These are phyloP conservation scores for Neosilurus hyrtlii DNA, from an alignment of 2,797 vertebrate genomes.

Conservation along the genomic window DNA sequence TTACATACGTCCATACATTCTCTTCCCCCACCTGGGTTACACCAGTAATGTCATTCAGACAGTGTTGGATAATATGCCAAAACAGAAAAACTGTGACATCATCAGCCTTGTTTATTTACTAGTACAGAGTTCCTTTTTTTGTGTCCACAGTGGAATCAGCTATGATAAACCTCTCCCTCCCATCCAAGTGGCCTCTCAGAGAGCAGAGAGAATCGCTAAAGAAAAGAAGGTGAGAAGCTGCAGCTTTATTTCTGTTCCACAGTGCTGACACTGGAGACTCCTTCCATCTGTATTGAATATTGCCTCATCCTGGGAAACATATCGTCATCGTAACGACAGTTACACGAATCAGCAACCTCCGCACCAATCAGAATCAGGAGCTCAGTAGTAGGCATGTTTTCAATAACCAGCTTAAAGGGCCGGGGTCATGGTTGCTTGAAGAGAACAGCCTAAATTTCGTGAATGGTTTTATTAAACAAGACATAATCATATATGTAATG, in stretches of 20 bases:
- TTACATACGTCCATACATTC: too few species aligned
- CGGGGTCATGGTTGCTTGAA: too few species aligned
- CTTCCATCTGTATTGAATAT: too few species aligned
- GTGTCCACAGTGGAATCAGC: slow-evolving; percentile 80
- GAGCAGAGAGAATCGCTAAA: slow-evolving; percentile 90
- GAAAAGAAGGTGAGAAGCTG: slow-evolving; percentile 93
- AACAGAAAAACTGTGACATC: background rate
- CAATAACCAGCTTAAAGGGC: too few species aligned
- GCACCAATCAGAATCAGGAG: background rate
- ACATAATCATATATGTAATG: too few species aligned
- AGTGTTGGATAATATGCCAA: background rate
- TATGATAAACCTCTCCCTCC: slow-evolving; percentile 91
- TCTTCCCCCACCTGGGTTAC: background rate
- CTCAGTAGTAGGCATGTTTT: too few species aligned
- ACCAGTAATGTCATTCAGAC: background rate
- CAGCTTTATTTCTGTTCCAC: background rate
- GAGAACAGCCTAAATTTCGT: too few species aligned
- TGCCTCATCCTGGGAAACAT: too few species aligned
- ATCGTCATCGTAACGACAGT: too few species aligned
- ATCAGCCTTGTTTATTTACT: background rate
- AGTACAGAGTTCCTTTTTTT: background rate
- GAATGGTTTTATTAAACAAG: too few species aligned
- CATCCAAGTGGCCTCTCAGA: slow-evolving; percentile 89
- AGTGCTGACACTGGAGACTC: too few species aligned
- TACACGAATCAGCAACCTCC: background rate